A percentile compares a stretch with the other conserved stretches of the same genome.
These are phyloP conservation scores for Styela clava DNA, from an alignment of 23 tunicate genomes.

Conservation along the genomic window DNA sequence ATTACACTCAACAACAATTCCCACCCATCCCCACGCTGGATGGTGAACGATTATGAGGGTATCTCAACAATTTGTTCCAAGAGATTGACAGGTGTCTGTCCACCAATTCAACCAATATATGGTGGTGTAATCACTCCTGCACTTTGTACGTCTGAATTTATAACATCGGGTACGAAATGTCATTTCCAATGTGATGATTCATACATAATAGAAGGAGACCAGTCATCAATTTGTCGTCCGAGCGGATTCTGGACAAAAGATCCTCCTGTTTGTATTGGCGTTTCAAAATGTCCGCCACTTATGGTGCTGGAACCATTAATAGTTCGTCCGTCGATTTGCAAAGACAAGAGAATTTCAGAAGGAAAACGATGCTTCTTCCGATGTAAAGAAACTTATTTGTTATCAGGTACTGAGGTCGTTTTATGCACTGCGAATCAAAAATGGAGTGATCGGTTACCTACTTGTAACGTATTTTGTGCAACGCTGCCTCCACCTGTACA, in stretches of 20 bases:
- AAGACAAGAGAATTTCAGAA: conserved; percentile 3
- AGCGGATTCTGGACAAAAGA: conserved; percentile 31
- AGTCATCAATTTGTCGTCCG: conserved; percentile 6
- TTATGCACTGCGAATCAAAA: conserved; percentile 1
- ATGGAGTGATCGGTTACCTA: conserved; percentile 22
- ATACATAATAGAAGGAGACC: conserved; percentile 22
- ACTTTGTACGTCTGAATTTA: conserved; percentile 12
- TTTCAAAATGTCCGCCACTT: conserved; percentile 2
- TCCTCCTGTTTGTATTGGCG: conserved; percentile 33
- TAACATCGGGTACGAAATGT: conserved; percentile 31
- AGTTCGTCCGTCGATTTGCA: conserved; percentile 22
- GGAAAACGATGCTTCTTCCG: conserved; percentile 23
- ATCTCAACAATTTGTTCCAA: conserved; percentile 25
- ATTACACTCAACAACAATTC: not conserved
- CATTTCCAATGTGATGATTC: conserved; percentile 14
- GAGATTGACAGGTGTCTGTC: conserved; percentile 31
- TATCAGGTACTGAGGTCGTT: not conserved
- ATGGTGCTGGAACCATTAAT: not conserved
- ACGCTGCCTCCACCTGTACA: conserved; percentile 22
- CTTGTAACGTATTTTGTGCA: conserved; percentile 19
- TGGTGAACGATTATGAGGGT: conserved; percentile 29
- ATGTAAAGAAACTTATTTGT: conserved; percentile 14
- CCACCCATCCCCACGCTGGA: conserved; percentile 14
- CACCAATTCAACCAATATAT: conserved; percentile 19
- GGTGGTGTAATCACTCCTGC: conserved; percentile 19